Base-by-base conservation (phyloP, 2,113 vertebrate species). In the Neopipo cinnamomea region DNA sequence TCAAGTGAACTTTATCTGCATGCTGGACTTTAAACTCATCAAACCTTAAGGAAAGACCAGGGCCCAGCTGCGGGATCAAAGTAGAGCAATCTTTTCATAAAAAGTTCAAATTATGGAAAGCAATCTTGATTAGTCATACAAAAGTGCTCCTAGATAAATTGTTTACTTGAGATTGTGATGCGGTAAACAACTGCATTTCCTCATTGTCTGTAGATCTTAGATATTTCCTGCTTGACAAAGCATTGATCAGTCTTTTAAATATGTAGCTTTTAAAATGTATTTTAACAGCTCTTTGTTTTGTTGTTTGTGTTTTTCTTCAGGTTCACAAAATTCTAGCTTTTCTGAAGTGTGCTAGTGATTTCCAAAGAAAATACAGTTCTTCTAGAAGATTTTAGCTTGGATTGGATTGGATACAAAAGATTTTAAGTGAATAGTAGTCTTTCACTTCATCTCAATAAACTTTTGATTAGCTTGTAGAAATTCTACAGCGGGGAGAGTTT, bases 71-170 rank as follows among this genome's bases (percentile, higher is more conserved):
- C 46, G 90, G 65, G 63, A 91, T 88, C 50, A 91, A 97, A 92
- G 86, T 42, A 96, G 72, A 92, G n/a, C 53, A 90, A 82, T 89
- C 41, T 94, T 53, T 89, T 92, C 28, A 37, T 73, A 94, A 94
- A 75, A 88, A 88, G 39, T 47, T 74, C 61, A 95, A 96, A 88
- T 93, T 58, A 93, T 37, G 30, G 88, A 84, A 88, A 90, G 47
- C 59, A 90, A 39, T 73, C 68, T 83, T 91, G 65, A 94, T 94
- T 81, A 94, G 53, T 82, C 73, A 71, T 66, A 81, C 49, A 65
- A 65, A 95, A 95, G 30, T 89, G 16, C 31, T 90, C 27, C 50
- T 80, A 61, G 30, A 86, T 44, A 84, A 96, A 90, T 30, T 78
- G 47, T 88, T 95, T 66, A 86, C 78, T 93, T 94, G 71, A 85